phyloP scores from a whole-genome alignment of 2,888 invertebrate species.

The Hecatera dysodea region DNA sequence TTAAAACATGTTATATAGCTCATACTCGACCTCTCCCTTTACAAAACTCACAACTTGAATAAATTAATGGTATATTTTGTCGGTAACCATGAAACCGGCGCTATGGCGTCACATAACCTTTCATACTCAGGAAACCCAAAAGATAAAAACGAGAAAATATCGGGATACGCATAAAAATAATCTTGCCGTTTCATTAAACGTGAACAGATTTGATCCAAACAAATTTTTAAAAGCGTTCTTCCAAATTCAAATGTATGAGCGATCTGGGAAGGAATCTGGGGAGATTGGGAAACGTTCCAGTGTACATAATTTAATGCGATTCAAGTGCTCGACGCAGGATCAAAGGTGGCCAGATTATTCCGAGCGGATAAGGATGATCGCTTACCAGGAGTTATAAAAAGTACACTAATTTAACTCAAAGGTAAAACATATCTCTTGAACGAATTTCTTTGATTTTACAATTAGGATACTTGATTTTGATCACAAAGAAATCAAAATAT shows the following conservation, averaged over 20 bases:
- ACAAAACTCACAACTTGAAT: conserved; percentile 5
- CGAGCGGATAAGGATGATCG: conserved; percentile 39
- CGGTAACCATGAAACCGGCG: conserved; percentile 6
- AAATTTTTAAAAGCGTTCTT: conserved; percentile 47
- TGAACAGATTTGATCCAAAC: conserved; percentile 45
- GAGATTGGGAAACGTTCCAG: conserved; percentile 50
- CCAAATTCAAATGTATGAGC: conserved; percentile 52
- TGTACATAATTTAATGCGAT: conserved; percentile 66
- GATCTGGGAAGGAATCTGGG: conserved; percentile 28
- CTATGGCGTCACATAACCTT: not conserved
- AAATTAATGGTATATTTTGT: conserved; percentile 3
- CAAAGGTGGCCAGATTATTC: conserved; percentile 57
- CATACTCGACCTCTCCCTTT: not conserved
- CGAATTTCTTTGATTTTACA: not conserved
- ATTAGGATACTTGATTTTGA: not conserved
- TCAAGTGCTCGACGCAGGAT: conserved; percentile 52
- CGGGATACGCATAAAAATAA: conserved; percentile 15
- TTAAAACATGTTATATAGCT: not conserved
- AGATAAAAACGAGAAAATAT: conserved; percentile 17
- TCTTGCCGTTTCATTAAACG: conserved; percentile 25
- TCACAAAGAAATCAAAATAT: not conserved
- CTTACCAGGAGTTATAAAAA: not conserved
- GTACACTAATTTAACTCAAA: not conserved
- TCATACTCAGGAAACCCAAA: not conserved
- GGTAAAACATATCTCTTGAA: not conserved